These are phyloP conservation scores for Prochilodus magdalenae DNA, from an alignment of 2,113 vertebrate species.

Conservation along the genomic window DNA sequence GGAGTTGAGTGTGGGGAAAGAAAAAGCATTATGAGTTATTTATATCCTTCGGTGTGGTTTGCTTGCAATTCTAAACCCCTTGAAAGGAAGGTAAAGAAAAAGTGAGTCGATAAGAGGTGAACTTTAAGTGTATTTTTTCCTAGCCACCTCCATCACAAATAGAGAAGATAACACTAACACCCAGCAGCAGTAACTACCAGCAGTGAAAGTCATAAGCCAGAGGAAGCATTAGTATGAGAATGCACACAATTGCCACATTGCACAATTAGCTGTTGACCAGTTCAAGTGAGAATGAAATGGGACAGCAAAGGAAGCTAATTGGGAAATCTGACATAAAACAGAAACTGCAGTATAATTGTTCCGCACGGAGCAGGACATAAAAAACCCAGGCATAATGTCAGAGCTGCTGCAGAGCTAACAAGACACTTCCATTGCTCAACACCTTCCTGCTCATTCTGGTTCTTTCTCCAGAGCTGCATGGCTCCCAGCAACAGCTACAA, in stretches of 20 bases:
- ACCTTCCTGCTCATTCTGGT: neutral
- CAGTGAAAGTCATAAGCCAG: neutral
- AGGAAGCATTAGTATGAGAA: neutral
- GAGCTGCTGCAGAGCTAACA: conserved; percentile 1
- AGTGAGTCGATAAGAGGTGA: neutral
- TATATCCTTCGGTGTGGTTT: too few species aligned
- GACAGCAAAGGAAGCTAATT: neutral
- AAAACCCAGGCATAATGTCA: neutral
- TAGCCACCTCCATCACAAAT: neutral
- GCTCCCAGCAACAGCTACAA: neutral
- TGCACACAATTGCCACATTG: neutral
- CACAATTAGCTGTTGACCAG: neutral
- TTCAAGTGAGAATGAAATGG: neutral
- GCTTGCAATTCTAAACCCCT: too few species aligned
- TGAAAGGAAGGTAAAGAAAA: neutral
- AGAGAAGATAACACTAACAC: neutral
- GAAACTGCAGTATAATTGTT: neutral
- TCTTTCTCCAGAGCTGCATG: neutral
- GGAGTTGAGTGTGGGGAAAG: too few species aligned
- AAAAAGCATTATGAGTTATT: too few species aligned
- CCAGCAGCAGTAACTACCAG: neutral
- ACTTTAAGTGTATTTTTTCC: neutral
- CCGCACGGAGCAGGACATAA: neutral
- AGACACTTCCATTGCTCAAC: neutral
- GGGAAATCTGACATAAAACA: neutral